Evolutionary conservation across 2,113 vertebrate species (phyloP), one percentile per base, ranked within the genome.

Genomic region (Cygnus atratus): DNA sequence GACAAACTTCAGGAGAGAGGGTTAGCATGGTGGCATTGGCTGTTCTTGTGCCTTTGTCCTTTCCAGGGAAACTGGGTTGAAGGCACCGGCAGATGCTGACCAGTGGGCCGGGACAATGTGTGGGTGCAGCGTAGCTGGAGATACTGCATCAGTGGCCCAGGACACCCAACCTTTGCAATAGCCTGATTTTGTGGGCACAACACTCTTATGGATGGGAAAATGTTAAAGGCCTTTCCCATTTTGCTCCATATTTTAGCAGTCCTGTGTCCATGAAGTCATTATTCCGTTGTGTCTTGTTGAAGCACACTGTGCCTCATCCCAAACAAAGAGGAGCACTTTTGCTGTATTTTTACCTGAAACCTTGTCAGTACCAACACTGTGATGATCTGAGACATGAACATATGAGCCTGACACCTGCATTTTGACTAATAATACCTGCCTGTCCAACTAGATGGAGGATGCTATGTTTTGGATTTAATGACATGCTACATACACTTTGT

Each of bases 11-110:
- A 13, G 88, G 91, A 95, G 93, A 92, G 95, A 93, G 91, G 94
- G 97, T 92, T 59, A 86, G 78, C 50, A 2, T 74, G 82, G 81
- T 78, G 96, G 98, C 97, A 97, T 97, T 98, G 97, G 97, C 50
- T 96, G 96, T 93, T 98, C 93, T 97, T 96, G 85, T 10, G 9
- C 82, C 78, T 98, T 98, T 98, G 97, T 97, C 97, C 97, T 98
- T 98, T 83, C 72, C 39, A 66, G 87, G 82, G 86, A 95, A 96
- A 81, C 79, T 11, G 52, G 90, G 37, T 46, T 0, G 0, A 33
- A 46, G 72, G 35, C 20, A 41, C 2, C 3, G 8, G 61, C 2
- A 4, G 68, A 58, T 46, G 54, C 35, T 48, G 75, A 75, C 35
- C 1, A 1, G 5, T 46, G 14, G 29, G 18, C 46, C 65, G 39